Base-by-base conservation (phyloP, 2,888 invertebrate genomes). In the Antheraea assamensis region DNA sequence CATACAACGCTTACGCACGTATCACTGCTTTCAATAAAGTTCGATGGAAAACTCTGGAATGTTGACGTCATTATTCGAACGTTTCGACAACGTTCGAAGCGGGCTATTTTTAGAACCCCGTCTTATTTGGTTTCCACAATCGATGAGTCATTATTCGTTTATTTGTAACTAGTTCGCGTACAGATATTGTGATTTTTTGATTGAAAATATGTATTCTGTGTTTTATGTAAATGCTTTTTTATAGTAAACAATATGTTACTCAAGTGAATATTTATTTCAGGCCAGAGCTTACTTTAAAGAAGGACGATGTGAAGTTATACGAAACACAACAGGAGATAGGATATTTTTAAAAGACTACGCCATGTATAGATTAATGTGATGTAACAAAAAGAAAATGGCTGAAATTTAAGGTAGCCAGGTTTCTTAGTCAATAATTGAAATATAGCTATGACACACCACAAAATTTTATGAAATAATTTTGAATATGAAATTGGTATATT, bases 281-380 rank as follows among this genome's bases (percentile, higher is more conserved):
- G 80, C 92, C 93, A 2, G 92, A 93, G 76, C 79, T 94, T 76
- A 80, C 85, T 13, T 75, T 92, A 84, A 93, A 93, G 82, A 93
- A 94, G 78, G 92, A 92, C 75, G 93, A 93, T 55, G 91, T 88
- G 68, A 92, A 92, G 81, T 82, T 92, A 27, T 93, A 93, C 77
- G 92, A 92, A 75, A 76, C 88, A 0, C 89, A 89, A 75, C 90
- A 88, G 78, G 85, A 83, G 66, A 90, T 93, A 75, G 88, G 88
- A 66, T 93, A 91, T 82, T 93, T 89, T 83, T 90, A 85, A 82
- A 76, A 71, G 27, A 58, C 58, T 49, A 27, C 21, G 66, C 13
- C 47, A 71, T 72, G 19, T 74, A 52, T 66, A 72, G 66, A 49
- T 30, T 72, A 66, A 42, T 70, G 27, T 71, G 21, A 70, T 71